Base-by-base conservation (phyloP, 2,888 invertebrate species). In the Serripes groenlandicus region DNA sequence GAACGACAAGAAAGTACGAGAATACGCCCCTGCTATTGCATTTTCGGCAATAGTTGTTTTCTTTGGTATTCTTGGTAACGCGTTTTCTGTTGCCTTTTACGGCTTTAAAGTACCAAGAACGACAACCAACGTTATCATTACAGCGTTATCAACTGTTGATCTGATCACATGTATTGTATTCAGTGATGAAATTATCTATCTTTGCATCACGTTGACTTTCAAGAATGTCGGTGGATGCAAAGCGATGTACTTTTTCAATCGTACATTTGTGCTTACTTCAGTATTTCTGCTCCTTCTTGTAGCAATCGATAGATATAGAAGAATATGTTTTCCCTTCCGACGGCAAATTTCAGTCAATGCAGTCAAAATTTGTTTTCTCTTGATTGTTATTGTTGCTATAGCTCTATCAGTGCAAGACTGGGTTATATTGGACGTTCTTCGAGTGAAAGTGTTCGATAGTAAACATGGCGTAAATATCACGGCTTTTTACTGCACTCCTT, bases 41-140 rank as follows among this genome's bases (percentile, higher is more conserved):
- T 79, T 32, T 60, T 42, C 37, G 4, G 73, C 37, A 0, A 9
- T 69, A 15, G 74, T 74, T 5, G 62, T 79, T 4, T 4, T 62
- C 21, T 15, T 60, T 21, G 79, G 79, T 11, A 49, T 79, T 11
- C 5, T 69, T 3, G 79, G 79, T 23, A 79, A 79, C 54, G 58
- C 42, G 15, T 26, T 68, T 5, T 66, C 78, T 0, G 54, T 72
- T 5, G 52, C 18, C 1, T 78, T 64, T 26, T 78, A 79, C 23
- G 79, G 79, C 18, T 79, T 79, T n/a, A 79, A 74, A 26, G 26
- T 56, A n/a, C 42, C 30, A 7, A 68, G 49, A 32, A 74, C 60
- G 5, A 35, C 60, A 1, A 79, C 73, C 1, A 79, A 68, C 37
- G 32, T 26, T 18, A 30, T 79, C 0, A 79, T 79, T 5, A 35